Conservation (phyloP, 1,140 invertebrate species). For the Danaus plexippus region DNA sequence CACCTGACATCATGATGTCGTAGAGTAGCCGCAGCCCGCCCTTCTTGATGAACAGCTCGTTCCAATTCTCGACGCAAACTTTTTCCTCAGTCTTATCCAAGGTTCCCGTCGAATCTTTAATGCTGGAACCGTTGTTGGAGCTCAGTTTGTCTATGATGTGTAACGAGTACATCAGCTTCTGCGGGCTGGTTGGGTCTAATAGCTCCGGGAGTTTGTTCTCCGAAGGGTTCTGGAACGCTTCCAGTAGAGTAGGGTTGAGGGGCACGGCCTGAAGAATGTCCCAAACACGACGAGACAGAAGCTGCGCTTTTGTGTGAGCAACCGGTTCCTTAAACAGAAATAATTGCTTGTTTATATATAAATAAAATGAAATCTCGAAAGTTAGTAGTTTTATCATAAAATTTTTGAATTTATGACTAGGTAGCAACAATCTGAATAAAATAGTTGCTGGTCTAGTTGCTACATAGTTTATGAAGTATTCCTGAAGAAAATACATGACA, state of each 20-base stretch:
- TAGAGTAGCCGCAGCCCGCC: conserved; percentile 90
- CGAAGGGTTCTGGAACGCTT: conserved; percentile 84
- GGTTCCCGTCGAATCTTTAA: conserved; percentile 34
- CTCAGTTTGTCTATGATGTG: conserved; percentile 87
- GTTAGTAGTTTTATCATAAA: no score
- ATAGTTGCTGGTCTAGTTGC: no score
- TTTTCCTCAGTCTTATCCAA: conserved; percentile 60
- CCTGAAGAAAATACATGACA: no score
- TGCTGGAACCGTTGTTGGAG: conserved; percentile 39
- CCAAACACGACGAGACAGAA: conserved; percentile 92
- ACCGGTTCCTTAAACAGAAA: conserved; percentile 75
- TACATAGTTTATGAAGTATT: not conserved
- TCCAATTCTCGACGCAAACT: conserved; percentile 75
- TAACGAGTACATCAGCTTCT: conserved; percentile 95
- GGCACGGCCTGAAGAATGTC: conserved; percentile 93
- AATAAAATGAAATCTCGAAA: no score
- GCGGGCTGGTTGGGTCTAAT: conserved; percentile 88
- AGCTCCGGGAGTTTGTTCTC: conserved; percentile 79
- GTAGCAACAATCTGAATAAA: no score
- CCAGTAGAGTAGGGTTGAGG: conserved; percentile 86
- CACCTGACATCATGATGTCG: conserved; percentile 91
- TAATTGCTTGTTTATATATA: no score
- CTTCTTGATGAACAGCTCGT: conserved; percentile 85
- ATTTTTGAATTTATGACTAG: no score
- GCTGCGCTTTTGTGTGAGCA: conserved; percentile 90